Conservation (phyloP, 2,888 invertebrate species). For the Callosobruchus maculatus region DNA sequence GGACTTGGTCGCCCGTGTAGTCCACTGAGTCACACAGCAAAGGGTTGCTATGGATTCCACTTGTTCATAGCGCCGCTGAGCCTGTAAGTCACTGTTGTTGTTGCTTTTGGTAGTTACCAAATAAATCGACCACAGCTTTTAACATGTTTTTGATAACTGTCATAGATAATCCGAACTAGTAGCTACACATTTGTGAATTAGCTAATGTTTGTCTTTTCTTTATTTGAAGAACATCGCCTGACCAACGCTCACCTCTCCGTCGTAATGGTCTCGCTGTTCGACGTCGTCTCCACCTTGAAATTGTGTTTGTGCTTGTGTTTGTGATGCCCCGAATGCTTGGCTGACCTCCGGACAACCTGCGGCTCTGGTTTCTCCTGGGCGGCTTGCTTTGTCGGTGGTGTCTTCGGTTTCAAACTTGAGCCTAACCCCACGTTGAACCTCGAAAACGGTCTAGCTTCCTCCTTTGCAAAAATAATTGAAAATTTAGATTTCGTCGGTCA, state of each 20-base stretch:
- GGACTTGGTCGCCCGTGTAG: too few relatives aligned
- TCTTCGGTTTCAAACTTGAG: neutral
- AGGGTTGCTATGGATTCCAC: too few relatives aligned
- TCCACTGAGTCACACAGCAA: too few relatives aligned
- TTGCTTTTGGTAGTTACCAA: too few relatives aligned
- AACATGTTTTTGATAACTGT: too few relatives aligned
- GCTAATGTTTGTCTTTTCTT: too few relatives aligned
- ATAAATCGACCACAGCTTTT: too few relatives aligned
- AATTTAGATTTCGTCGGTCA: too few relatives aligned
- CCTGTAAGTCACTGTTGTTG: too few relatives aligned
- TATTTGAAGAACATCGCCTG: neutral
- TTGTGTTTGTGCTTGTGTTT: neutral
- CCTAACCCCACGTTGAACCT: neutral
- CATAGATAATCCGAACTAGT: too few relatives aligned
- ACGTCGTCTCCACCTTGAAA: constrained; percentile 7
- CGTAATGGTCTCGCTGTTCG: constrained; percentile 20
- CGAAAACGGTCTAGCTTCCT: neutral
- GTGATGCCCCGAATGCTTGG: neutral
- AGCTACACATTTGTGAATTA: too few relatives aligned
- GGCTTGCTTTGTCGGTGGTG: neutral
- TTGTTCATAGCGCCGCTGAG: too few relatives aligned
- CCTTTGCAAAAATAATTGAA: neutral
- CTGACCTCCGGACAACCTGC: neutral
- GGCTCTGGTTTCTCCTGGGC: neutral
- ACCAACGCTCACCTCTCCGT: neutral